These are phyloP conservation scores for Caenorhabditis latens DNA, from an alignment of 1,140 invertebrate genomes.

Conservation along the genomic window DNA sequence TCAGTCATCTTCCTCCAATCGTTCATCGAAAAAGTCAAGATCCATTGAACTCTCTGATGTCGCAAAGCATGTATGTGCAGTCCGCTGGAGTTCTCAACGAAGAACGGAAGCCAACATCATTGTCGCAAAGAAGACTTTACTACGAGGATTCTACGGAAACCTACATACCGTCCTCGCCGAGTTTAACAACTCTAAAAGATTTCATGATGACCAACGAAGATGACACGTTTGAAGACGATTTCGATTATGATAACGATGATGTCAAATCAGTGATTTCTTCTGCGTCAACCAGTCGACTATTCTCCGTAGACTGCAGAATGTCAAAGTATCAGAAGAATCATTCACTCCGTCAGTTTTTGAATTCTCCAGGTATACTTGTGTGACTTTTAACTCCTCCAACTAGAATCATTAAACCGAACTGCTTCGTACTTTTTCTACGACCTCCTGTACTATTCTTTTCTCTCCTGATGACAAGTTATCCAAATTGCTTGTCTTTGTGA, in stretches of 20 bases:
- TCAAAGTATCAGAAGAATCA: slow-evolving; percentile 31
- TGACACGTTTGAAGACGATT: neutral
- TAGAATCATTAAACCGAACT: too few species aligned
- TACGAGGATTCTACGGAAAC: slow-evolving; percentile 41
- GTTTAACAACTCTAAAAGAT: slow-evolving; percentile 42
- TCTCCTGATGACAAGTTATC: neutral
- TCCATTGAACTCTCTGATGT: slow-evolving; percentile 25
- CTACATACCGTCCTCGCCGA: slow-evolving; percentile 28
- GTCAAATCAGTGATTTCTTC: slow-evolving; percentile 34
- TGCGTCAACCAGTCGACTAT: slow-evolving; percentile 28
- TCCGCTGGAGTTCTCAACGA: neutral
- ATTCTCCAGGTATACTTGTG: slow-evolving; percentile 10
- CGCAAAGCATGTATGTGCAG: slow-evolving; percentile 42
- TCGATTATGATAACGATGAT: slow-evolving; percentile 37
- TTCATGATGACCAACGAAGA: slow-evolving; percentile 36
- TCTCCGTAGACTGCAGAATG: slow-evolving; percentile 36
- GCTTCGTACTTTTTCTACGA: too few species aligned
- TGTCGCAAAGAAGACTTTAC: slow-evolving; percentile 29
- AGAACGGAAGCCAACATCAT: neutral
- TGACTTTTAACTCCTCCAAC: too few species aligned
- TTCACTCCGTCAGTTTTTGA: slow-evolving; percentile 35
- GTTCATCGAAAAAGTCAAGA: neutral
- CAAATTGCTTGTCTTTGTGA: neutral
- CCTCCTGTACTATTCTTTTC: neutral
- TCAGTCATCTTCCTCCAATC: slow-evolving; percentile 28